phyloP scores from a whole-genome alignment of 1,140 invertebrate genomes.

The Drosophila ficusphila region DNA sequence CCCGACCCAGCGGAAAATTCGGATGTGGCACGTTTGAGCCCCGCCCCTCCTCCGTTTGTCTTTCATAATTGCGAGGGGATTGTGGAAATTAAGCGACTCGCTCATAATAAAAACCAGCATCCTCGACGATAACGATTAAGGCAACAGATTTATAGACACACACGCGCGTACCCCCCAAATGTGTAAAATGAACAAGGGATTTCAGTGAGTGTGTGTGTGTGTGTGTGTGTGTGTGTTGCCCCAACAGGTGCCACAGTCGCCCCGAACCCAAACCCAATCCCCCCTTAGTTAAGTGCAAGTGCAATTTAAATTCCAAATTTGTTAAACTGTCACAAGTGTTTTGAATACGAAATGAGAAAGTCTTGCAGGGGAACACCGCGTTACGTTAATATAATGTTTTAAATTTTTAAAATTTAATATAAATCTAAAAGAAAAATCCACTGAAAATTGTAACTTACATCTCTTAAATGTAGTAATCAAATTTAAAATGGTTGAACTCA shows the following conservation, averaged over 20 bases:
- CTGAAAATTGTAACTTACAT: too few species aligned
- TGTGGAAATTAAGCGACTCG: conserved; percentile 71
- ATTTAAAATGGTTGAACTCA: too few species aligned
- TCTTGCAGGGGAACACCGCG: conserved; percentile 12
- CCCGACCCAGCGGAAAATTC: not conserved
- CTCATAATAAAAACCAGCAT: conserved; percentile 46
- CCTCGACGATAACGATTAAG: conserved; percentile 65
- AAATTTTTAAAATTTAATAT: not conserved
- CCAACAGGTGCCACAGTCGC: conserved; percentile 58
- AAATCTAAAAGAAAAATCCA: not conserved
- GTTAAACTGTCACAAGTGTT: conserved; percentile 78
- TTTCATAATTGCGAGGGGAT: conserved; percentile 74
- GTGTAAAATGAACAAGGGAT: too few species aligned
- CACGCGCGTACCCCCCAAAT: too few species aligned
- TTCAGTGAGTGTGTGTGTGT: not conserved
- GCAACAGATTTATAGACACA: conserved; percentile 50
- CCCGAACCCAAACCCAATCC: not conserved
- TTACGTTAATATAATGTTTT: conserved; percentile 1
- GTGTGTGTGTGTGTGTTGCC: conserved; percentile 12
- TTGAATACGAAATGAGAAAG: conserved; percentile 74
- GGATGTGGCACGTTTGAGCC: conserved; percentile 48
- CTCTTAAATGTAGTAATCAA: too few species aligned
- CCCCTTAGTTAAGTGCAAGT: conserved; percentile 63
- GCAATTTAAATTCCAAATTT: conserved; percentile 80
- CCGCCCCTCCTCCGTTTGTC: conserved; percentile 14